Conservation (phyloP, 2,888 invertebrate species). For the Heliconius hortense region DNA sequence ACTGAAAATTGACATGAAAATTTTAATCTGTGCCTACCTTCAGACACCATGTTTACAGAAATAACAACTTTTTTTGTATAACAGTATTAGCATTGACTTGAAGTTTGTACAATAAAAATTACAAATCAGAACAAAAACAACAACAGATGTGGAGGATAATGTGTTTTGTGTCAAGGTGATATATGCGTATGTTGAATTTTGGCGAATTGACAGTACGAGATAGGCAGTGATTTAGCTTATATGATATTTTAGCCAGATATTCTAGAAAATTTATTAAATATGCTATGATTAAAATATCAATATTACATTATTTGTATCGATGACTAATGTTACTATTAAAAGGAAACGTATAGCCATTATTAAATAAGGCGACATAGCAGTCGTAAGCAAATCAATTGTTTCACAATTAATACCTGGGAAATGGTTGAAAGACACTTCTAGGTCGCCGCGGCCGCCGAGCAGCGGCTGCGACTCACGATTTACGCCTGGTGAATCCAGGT, state of each 20-base stretch:
- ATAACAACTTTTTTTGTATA: slow-evolving; percentile 45
- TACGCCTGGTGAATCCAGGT: slow-evolving; percentile 91
- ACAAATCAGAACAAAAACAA: slow-evolving; percentile 48
- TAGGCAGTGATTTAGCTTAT: background rate
- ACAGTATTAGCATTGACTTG: slow-evolving; percentile 53
- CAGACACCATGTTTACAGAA: slow-evolving; percentile 53
- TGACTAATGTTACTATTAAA: background rate
- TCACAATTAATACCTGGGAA: slow-evolving; percentile 86
- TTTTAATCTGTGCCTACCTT: slow-evolving; percentile 62
- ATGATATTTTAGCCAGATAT: background rate
- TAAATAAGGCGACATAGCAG: slow-evolving; percentile 15
- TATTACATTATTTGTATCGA: background rate
- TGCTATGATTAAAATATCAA: slow-evolving; percentile 54
- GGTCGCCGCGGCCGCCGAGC: slow-evolving; percentile 90
- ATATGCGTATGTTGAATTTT: slow-evolving; percentile 44
- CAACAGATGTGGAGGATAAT: slow-evolving; percentile 48
- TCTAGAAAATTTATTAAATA: slow-evolving; percentile 54
- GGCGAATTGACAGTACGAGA: slow-evolving; percentile 7
- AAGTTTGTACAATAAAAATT: slow-evolving; percentile 57
- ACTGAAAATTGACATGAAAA: slow-evolving; percentile 62
- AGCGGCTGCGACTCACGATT: slow-evolving; percentile 97
- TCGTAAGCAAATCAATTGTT: slow-evolving; percentile 10
- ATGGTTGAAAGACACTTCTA: slow-evolving; percentile 89
- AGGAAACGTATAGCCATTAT: slow-evolving; percentile 14
- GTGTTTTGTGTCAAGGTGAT: slow-evolving; percentile 54